These are phyloP conservation scores for Furcula furcula DNA, from an alignment of 2,888 invertebrate genomes.

Conservation along the genomic window DNA sequence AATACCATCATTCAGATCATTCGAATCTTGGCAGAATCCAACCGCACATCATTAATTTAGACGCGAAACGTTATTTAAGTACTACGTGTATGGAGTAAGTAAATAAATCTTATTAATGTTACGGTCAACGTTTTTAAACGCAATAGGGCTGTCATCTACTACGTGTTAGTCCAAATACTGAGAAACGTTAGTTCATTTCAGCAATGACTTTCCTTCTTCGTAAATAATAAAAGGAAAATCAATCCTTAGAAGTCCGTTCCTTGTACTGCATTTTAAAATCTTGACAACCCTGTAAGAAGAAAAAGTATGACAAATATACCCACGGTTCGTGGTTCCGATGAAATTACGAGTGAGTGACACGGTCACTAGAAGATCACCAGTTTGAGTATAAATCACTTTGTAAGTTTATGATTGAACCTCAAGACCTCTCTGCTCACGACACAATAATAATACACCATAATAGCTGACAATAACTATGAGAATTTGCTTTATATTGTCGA, in stretches of 20 bases:
- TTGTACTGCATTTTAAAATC: background rate
- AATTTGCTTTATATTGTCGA: background rate
- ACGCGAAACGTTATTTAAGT: slow-evolving; percentile 13
- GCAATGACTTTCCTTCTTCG: background rate
- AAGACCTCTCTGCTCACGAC: slow-evolving; percentile 21
- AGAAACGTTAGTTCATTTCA: background rate
- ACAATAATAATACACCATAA: background rate
- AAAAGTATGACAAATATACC: slow-evolving; percentile 68
- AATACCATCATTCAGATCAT: slow-evolving; percentile 15
- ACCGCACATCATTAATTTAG: slow-evolving; percentile 6
- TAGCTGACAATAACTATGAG: background rate
- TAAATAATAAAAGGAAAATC: slow-evolving; percentile 9
- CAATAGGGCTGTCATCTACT: background rate
- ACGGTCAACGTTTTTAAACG: background rate
- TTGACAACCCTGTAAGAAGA: slow-evolving; percentile 43
- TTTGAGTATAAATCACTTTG: slow-evolving; percentile 43
- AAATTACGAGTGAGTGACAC: slow-evolving; percentile 38
- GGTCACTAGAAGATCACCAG: slow-evolving; percentile 32
- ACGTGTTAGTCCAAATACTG: background rate
- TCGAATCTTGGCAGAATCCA: slow-evolving; percentile 8
- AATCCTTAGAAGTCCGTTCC: too few species aligned
- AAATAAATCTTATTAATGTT: slow-evolving; percentile 1
- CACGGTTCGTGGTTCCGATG: slow-evolving; percentile 36
- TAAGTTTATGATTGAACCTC: slow-evolving; percentile 31
- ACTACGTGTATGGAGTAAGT: slow-evolving; percentile 6